These are phyloP conservation scores for Amphilophus citrinellus DNA, from an alignment of 2,113 vertebrate species.

Conservation along the genomic window DNA sequence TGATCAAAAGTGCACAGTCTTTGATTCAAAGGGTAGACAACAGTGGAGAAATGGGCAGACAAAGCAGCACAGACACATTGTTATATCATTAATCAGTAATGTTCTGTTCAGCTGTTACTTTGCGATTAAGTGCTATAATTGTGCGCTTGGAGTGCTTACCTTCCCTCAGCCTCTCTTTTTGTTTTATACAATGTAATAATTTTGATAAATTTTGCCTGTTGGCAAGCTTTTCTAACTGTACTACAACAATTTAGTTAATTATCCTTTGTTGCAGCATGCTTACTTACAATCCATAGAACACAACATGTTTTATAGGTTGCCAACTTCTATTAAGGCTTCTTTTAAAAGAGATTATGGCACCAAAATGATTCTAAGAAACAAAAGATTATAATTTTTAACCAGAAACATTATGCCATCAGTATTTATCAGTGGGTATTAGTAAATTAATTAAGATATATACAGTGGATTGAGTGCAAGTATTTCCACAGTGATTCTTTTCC, in stretches of 20 bases:
- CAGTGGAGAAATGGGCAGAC: not conserved
- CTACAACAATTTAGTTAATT: not conserved
- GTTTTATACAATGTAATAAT: not conserved
- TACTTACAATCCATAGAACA: not conserved
- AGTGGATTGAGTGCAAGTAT: not conserved
- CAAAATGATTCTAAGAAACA: not conserved
- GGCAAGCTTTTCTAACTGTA: not conserved
- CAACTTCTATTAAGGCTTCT: not conserved
- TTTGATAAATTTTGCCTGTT: not conserved
- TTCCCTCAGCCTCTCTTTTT: not conserved
- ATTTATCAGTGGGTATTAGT: not conserved
- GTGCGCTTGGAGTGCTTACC: not conserved
- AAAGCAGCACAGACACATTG: conserved; percentile 1
- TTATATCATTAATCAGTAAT: conserved; percentile 19
- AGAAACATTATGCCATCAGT: not conserved
- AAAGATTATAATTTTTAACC: not conserved
- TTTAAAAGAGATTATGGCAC: not conserved
- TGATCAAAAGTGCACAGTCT: not conserved
- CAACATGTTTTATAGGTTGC: not conserved
- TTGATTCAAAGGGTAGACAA: conserved; percentile 27
- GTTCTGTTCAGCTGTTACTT: conserved; percentile 11
- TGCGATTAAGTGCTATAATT: conserved; percentile 22
- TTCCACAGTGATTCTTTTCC: not conserved
- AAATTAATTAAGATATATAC: not conserved
- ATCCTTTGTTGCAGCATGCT: not conserved